Percentiles rank a stretch among this genome's conserved stretches.
Evolutionary conservation across 2,113 vertebrate genomes (phyloP).

Genomic region (Uropsilus gracilis): DNA sequence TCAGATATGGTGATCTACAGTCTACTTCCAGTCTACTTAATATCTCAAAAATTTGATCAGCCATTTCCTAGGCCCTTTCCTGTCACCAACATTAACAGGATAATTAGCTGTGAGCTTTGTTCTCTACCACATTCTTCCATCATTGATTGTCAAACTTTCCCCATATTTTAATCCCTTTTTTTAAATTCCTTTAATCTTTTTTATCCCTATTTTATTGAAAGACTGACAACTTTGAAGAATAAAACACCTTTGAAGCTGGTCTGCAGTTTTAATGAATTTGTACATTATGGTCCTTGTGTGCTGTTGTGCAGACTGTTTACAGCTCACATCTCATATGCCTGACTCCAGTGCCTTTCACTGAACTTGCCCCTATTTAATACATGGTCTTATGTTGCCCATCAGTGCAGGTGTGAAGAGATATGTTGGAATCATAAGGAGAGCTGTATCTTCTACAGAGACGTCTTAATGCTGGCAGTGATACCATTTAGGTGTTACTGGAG

Average conservation of each 20-base stretch:
- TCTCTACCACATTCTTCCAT: neutral
- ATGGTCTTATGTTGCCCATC: neutral
- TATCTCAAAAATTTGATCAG: neutral
- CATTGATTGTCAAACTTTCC: neutral
- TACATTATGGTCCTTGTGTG: neutral
- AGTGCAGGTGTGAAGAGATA: neutral
- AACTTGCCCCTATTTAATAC: neutral
- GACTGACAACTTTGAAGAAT: neutral
- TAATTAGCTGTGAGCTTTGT: neutral
- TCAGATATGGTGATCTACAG: neutral
- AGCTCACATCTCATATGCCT: neutral
- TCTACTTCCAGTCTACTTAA: neutral
- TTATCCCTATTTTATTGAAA: neutral
- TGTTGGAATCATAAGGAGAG: neutral
- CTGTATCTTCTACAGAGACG: neutral
- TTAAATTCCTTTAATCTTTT: too few relatives aligned
- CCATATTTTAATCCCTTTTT: too few relatives aligned
- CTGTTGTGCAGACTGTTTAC: neutral
- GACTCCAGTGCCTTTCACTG: neutral
- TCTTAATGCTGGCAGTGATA: neutral
- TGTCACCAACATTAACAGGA: neutral
- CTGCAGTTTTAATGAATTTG: neutral
- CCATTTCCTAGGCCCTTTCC: neutral
- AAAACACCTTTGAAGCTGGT: neutral
- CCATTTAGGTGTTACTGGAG: neutral